Base-by-base conservation (phyloP, 2,888 invertebrate species). In the Nowickia ferox region DNA sequence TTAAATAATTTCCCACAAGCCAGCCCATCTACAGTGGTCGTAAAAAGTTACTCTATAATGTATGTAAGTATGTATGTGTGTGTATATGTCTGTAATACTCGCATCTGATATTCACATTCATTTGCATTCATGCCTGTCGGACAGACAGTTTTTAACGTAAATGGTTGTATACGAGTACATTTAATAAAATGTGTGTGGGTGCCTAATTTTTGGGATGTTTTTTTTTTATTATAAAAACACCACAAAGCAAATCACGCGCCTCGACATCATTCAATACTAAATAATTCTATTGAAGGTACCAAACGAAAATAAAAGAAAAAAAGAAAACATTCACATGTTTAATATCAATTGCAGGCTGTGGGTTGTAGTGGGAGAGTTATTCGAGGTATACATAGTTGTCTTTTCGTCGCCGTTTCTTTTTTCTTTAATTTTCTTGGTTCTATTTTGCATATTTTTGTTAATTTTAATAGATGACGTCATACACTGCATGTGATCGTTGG, bases 401-500 rank as follows among this genome's bases (percentile, higher is more conserved):
- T 38, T 38, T 48, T 72, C 72, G 9, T 13, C n/a, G 30, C 59
- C 10, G 30, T 40, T 17, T 57, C 46, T 57, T 61, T 53, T 40
- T 53, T 11, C 6, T 2, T 59, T 42, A 19, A 22, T 59, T 19
- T 55, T 44, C 38, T 59, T 40, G 30, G 0, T 53, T 48, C 15
- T 17, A 42, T 11, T 19, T 40, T 19, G 40, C 9, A 59, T 40
- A 22, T 63, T 57, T 44, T 74, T 40, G 59, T 17, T 13, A 42
- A 65, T 59, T 82, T 59, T 44, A 79, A 76, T 19, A 55, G 44
- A 71, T 86, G 83, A 86, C 86, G 83, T 86, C 66, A 61, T 76
- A 63, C 83, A 72, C 76, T 76, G 86, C 83, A 84, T 86, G 86
- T 86, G 86, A 86, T 83, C 83, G 66, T 83, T 83, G 71, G 79